Percentiles rank a stretch among this genome's conserved stretches.
Conservation (phyloP, 2,888 invertebrate species). For the Lasioglossum vierecki region DNA sequence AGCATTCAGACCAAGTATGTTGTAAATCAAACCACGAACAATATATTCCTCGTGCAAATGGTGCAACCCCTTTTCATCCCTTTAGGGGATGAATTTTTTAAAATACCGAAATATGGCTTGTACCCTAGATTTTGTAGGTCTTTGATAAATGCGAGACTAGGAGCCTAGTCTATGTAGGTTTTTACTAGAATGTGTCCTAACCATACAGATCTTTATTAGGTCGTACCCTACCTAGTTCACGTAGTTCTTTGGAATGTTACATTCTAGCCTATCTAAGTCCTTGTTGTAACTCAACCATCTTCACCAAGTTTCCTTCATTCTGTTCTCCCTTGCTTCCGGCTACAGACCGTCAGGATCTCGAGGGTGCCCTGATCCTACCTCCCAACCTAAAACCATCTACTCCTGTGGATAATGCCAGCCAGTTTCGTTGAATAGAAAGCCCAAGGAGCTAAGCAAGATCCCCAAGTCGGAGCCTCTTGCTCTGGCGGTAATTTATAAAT, state of each 20-base stretch:
- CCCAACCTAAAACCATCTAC: slow-evolving; percentile 1
- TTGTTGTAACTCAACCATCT: neutral
- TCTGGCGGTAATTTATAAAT: slow-evolving; percentile 4
- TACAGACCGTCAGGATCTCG: neutral
- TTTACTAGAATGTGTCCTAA: neutral
- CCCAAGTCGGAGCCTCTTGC: neutral
- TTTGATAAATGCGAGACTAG: too few species aligned
- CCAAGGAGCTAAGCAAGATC: neutral
- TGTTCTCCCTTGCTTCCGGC: neutral
- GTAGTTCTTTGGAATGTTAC: neutral
- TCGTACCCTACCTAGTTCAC: neutral
- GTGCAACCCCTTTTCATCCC: too few species aligned
- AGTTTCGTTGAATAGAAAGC: slow-evolving; percentile 12
- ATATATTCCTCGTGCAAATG: too few species aligned
- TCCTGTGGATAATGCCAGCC: neutral
- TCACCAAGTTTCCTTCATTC: neutral
- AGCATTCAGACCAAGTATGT: too few species aligned
- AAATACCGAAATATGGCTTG: neutral
- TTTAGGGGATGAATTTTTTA: too few species aligned
- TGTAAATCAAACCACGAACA: too few species aligned
- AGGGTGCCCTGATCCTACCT: slow-evolving; percentile 1
- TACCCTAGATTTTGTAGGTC: too few species aligned
- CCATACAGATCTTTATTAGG: neutral
- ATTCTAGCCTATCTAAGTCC: neutral
- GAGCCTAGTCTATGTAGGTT: neutral